Conservation (phyloP, 2,113 vertebrate species). For the Sakesphorus luctuosus region DNA sequence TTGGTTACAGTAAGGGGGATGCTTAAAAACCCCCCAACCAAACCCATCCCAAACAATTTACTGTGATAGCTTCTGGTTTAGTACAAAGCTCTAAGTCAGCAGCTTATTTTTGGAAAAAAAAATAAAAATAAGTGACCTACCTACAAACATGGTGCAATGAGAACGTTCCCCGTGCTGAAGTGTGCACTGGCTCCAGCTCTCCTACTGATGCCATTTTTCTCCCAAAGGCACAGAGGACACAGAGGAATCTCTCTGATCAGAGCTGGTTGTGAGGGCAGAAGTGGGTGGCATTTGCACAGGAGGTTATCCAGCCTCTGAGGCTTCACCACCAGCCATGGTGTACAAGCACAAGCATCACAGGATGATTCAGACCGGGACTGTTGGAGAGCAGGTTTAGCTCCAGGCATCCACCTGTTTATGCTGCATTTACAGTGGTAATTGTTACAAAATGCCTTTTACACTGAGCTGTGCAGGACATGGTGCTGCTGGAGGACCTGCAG, state of each 20-base stretch:
- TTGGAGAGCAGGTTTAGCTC: background rate
- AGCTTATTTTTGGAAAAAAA: background rate
- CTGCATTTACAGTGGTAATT: background rate
- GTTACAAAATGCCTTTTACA: background rate
- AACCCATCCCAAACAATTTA: background rate
- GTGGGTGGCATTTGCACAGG: background rate
- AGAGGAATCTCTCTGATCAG: background rate
- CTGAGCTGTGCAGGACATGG: background rate
- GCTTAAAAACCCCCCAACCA: background rate
- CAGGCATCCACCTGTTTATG: background rate
- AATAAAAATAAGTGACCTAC: background rate
- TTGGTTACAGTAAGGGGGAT: background rate
- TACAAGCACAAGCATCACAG: fast-evolving
- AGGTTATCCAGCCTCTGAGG: background rate
- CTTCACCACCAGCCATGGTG: fast-evolving
- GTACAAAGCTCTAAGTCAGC: background rate
- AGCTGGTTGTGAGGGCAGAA: background rate
- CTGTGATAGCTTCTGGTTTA: background rate
- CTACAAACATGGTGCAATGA: background rate
- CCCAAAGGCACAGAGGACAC: background rate
- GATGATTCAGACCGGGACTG: background rate
- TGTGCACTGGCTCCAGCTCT: background rate
- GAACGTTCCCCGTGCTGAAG: background rate
- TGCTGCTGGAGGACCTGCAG: background rate
- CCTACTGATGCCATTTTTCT: background rate